Evolutionary conservation across 2,113 vertebrate genomes (phyloP).

Genomic region (Melanostigma gelatinosum): DNA sequence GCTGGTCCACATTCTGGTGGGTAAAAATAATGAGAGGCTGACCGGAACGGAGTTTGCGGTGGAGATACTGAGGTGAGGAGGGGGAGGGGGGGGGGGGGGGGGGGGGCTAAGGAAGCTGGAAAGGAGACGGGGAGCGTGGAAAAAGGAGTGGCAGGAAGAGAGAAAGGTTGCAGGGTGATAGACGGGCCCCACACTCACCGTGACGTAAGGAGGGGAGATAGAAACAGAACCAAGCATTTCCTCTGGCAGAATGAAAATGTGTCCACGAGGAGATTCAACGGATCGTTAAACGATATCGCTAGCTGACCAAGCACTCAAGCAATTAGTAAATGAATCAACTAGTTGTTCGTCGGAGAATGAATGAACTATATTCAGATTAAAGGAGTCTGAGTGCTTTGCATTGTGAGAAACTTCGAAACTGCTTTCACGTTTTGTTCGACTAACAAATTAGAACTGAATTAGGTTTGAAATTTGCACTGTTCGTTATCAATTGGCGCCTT

Average conservation of each 20-base stretch:
- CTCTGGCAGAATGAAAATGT: neutral
- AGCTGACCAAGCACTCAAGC: neutral
- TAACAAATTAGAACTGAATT: too few relatives aligned
- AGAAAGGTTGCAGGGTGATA: slow-evolving; percentile 51
- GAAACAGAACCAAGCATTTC: neutral
- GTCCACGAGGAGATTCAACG: neutral
- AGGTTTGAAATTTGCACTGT: too few relatives aligned
- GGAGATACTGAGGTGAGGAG: slow-evolving; percentile 71
- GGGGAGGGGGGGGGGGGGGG: slow-evolving; percentile 48
- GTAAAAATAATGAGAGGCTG: slow-evolving; percentile 88
- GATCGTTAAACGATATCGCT: neutral
- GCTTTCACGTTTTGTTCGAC: too few relatives aligned
- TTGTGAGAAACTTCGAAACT: too few relatives aligned
- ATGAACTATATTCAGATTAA: neutral
- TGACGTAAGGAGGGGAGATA: slow-evolving; percentile 33
- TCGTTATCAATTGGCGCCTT: too few relatives aligned
- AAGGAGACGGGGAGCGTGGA: slow-evolving; percentile 65
- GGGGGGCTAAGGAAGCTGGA: slow-evolving; percentile 28
- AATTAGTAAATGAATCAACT: neutral
- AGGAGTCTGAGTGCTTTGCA: neutral
- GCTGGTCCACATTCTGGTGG: slow-evolving; percentile 87
- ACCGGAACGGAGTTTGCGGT: slow-evolving; percentile 84
- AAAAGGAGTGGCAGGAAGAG: slow-evolving; percentile 38
- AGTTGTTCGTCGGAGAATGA: neutral
- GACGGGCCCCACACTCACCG: slow-evolving; percentile 46